These are phyloP conservation scores for Rhodeus uyekii DNA, from an alignment of 2,797 vertebrate genomes.

Conservation along the genomic window DNA sequence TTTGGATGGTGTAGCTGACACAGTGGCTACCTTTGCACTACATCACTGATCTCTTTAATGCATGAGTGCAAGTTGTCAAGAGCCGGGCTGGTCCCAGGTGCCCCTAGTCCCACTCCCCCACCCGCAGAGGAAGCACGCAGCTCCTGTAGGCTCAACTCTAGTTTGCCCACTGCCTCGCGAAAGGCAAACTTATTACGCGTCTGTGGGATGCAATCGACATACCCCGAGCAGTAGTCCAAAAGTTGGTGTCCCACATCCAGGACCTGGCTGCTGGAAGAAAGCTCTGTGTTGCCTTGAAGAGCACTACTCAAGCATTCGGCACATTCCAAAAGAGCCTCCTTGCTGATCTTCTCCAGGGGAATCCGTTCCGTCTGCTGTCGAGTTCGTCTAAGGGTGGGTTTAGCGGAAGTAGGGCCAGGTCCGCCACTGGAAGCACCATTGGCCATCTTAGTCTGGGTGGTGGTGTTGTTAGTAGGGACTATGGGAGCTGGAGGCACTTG, in stretches of 20 bases:
- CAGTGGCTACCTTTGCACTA: conserved; percentile 98
- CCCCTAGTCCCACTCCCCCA: conserved; percentile 66
- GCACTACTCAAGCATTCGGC: conserved; percentile 88
- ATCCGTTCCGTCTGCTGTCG: conserved; percentile 87
- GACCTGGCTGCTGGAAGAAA: conserved; percentile 89
- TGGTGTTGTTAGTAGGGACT: conserved; percentile 67
- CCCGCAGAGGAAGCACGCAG: conserved; percentile 91
- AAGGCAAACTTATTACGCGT: conserved; percentile 99
- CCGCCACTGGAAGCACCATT: conserved; percentile 77
- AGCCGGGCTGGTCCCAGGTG: conserved; percentile 78
- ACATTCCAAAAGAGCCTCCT: conserved; percentile 93
- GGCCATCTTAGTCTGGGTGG: conserved; percentile 85
- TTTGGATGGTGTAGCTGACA: conserved; percentile 51
- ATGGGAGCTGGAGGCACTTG: conserved; percentile 82
- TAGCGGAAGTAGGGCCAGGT: conserved; percentile 70
- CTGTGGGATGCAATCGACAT: conserved; percentile 97
- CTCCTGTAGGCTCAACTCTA: conserved; percentile 97
- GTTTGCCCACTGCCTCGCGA: conserved; percentile 94
- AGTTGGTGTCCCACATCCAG: conserved; percentile 97
- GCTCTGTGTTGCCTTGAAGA: conserved; percentile 80
- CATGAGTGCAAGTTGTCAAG: conserved; percentile 95
- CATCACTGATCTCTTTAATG: conserved; percentile 97
- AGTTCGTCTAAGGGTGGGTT: conserved; percentile 88
- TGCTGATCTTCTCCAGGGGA: conserved; percentile 89
- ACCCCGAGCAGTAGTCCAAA: conserved; percentile 97